These are phyloP conservation scores for Zaprionus lachaisei DNA, from an alignment of 1,140 invertebrate species.

Conservation along the genomic window DNA sequence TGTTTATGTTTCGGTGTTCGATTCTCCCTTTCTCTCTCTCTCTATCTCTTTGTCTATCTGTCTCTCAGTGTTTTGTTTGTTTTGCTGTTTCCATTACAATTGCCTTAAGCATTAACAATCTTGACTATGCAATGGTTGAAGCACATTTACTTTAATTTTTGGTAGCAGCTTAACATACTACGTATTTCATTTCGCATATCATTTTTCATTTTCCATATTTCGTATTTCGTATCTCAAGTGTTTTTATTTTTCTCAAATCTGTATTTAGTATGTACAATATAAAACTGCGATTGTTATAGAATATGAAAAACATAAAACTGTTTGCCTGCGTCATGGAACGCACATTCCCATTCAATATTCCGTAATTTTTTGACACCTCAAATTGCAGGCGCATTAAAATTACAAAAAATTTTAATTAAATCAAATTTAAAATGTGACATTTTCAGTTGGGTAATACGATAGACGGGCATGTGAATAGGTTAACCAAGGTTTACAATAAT, in stretches of 20 bases:
- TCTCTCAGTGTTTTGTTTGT: constrained; percentile 21
- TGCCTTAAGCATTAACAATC: constrained; percentile 77
- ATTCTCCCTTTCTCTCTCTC: not conserved
- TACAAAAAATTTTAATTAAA: constrained; percentile 53
- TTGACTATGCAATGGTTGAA: constrained; percentile 69
- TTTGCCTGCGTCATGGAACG: constrained; percentile 18
- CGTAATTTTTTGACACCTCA: constrained; percentile 36
- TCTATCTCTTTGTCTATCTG: constrained; percentile 23
- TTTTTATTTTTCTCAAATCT: not conserved
- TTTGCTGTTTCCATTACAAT: constrained; percentile 13
- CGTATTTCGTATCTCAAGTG: constrained; percentile 18
- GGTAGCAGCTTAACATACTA: constrained; percentile 50
- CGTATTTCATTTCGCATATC: constrained; percentile 8
- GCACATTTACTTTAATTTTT: constrained; percentile 60
- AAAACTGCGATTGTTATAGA: constrained; percentile 36
- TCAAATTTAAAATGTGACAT: constrained; percentile 44
- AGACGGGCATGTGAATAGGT: constrained; percentile 1
- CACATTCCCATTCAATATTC: constrained; percentile 46
- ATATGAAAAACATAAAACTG: constrained; percentile 43
- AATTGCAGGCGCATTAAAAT: constrained; percentile 44
- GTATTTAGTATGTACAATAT: constrained; percentile 45
- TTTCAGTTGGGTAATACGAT: not conserved
- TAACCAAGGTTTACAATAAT: not conserved
- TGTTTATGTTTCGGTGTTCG: constrained; percentile 56
- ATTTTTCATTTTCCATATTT: not conserved